Evolutionary conservation across 1,140 invertebrate species (phyloP).

Genomic region (Notospermus geniculatus): DNA sequence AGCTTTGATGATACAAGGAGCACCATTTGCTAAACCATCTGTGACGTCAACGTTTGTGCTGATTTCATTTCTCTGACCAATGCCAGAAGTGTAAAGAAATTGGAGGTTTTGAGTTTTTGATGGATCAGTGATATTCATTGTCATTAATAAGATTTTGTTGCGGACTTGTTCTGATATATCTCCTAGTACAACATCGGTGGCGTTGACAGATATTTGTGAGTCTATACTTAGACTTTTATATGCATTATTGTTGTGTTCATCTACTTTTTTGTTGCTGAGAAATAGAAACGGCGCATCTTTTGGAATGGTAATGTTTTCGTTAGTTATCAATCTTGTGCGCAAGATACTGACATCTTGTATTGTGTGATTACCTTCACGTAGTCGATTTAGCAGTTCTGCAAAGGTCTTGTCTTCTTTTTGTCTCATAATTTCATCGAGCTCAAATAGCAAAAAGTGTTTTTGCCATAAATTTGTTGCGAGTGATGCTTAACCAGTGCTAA

Average conservation of each 20-base stretch:
- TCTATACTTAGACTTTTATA: background rate
- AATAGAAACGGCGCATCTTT: constrained; percentile 16
- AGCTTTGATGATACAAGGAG: background rate
- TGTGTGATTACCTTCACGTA: constrained; percentile 17
- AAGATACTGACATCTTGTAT: constrained; percentile 20
- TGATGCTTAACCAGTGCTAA: constrained; percentile 9
- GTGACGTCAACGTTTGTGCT: background rate
- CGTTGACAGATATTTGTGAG: constrained; percentile 5
- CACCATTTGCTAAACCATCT: constrained; percentile 7
- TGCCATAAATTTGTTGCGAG: constrained; percentile 29
- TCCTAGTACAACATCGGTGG: background rate
- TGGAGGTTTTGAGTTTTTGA: background rate
- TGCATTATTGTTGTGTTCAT: constrained; percentile 13
- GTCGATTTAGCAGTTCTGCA: constrained; percentile 26
- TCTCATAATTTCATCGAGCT: constrained; percentile 29
- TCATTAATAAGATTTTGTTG: background rate
- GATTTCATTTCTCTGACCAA: background rate
- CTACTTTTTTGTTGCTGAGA: constrained; percentile 17
- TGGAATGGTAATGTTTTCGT: background rate
- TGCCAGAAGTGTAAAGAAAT: background rate
- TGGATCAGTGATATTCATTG: background rate
- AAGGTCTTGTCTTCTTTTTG: constrained; percentile 25
- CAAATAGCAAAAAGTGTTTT: constrained; percentile 25
- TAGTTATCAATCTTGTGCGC: background rate
- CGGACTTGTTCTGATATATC: background rate